Conservation (phyloP, 2,888 invertebrate species). For the Belgica antarctica region DNA sequence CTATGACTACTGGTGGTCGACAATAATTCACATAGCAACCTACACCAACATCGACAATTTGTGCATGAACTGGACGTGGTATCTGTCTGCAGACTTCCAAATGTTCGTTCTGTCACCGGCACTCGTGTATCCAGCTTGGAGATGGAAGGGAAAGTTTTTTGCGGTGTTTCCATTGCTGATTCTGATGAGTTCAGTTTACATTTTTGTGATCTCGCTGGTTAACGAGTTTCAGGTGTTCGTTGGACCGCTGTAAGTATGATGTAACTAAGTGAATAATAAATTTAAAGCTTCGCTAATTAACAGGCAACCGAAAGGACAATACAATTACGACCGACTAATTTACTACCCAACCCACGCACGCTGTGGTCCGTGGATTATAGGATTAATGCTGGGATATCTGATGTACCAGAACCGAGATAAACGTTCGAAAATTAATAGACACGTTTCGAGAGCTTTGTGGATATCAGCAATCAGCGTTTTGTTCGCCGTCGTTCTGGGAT, state of each 20-base stretch:
- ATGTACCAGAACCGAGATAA: neutral
- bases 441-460: neutral
- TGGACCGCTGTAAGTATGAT: conserved; percentile 17
- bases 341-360: conserved; percentile 17
- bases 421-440: neutral
- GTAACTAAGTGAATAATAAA: neutral
- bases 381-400: neutral
- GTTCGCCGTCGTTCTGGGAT: neutral
- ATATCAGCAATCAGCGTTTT: neutral
- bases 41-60: conserved; percentile 26
- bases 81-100: conserved; percentile 46
- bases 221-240: conserved; percentile 19
- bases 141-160: conserved; percentile 34
- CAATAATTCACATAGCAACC: conserved; percentile 36
- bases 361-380: neutral
- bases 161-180: conserved; percentile 1
- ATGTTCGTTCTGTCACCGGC: conserved; percentile 46
- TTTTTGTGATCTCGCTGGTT: neutral
- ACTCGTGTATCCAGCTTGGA: conserved; percentile 45
- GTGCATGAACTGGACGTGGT: conserved; percentile 21
- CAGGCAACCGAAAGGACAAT: neutral
- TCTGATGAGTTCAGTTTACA: neutral
- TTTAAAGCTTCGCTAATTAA: neutral
- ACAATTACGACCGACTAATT: neutral
- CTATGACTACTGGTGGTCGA: conserved; percentile 35